phyloP scores from a whole-genome alignment of 2,888 invertebrate species.

The Eilema depressum region DNA sequence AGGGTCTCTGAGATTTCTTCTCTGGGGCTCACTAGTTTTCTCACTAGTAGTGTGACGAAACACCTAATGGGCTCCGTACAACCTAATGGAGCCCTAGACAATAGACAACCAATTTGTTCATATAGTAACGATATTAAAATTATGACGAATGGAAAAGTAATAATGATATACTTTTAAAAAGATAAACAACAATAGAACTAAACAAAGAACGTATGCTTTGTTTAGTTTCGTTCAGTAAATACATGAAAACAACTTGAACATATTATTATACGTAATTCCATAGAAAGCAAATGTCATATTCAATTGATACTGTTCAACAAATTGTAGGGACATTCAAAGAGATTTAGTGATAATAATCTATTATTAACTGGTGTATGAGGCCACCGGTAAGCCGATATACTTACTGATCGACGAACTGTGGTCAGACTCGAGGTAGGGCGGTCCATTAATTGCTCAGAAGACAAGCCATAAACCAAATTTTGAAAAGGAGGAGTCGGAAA shows the following conservation, averaged over 20 bases:
- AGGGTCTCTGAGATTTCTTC: too few species aligned
- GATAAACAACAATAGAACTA: conserved; percentile 1
- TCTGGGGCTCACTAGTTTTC: too few species aligned
- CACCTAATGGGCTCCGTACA: too few species aligned
- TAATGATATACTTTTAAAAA: neutral
- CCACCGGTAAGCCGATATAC: neutral
- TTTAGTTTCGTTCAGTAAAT: conserved; percentile 1
- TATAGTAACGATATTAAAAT: neutral
- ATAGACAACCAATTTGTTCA: neutral
- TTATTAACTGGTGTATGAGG: neutral
- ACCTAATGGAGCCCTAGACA: too few species aligned
- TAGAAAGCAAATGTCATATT: conserved; percentile 3
- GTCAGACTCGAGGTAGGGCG: neutral
- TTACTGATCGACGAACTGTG: neutral
- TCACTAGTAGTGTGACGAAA: too few species aligned
- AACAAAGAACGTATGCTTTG: neutral
- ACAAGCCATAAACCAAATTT: too few species aligned
- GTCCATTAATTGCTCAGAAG: too few species aligned
- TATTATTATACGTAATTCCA: conserved; percentile 5
- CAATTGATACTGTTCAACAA: neutral
- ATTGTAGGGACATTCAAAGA: neutral
- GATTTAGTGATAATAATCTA: neutral
- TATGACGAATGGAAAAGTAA: neutral
- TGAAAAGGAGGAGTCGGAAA: too few species aligned
- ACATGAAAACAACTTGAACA: conserved; percentile 3